Percentiles rank a stretch among this genome's conserved stretches.
Conservation (phyloP, 2,113 vertebrate species). For the Bujurquina vittata region DNA sequence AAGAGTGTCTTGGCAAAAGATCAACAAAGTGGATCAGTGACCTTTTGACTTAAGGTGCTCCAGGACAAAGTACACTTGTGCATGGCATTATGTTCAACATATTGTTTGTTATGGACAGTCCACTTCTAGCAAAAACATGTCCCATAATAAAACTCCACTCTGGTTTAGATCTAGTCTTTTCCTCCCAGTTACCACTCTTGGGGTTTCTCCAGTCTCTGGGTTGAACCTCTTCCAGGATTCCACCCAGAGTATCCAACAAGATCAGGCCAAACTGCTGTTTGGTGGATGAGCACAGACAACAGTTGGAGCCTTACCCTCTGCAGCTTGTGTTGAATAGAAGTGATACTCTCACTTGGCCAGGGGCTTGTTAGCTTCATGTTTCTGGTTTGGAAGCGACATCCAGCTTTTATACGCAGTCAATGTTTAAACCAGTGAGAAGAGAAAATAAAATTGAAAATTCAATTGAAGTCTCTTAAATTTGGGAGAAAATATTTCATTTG, state of each 20-base stretch:
- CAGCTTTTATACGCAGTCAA: background rate
- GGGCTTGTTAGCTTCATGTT: background rate
- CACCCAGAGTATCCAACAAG: background rate
- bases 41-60: background rate
- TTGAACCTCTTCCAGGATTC: background rate
- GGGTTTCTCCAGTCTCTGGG: background rate
- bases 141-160: too few species aligned
- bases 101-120: too few species aligned
- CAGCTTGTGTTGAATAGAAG: too few species aligned
- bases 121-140: too few species aligned
- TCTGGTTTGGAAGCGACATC: background rate
- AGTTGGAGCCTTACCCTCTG: too few species aligned
- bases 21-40: background rate
- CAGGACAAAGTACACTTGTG: background rate
- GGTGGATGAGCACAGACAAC: background rate
- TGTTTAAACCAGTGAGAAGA: background rate
- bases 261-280: background rate
- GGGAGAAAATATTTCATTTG: background rate
- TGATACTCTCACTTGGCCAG: background rate
- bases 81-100: background rate
- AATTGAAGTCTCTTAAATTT: background rate
- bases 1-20: background rate
- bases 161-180: background rate
- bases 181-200: background rate
- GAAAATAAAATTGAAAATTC: background rate